Evolutionary conservation across 2,113 vertebrate genomes (phyloP).

Genomic region (Neofelis nebulosa): DNA sequence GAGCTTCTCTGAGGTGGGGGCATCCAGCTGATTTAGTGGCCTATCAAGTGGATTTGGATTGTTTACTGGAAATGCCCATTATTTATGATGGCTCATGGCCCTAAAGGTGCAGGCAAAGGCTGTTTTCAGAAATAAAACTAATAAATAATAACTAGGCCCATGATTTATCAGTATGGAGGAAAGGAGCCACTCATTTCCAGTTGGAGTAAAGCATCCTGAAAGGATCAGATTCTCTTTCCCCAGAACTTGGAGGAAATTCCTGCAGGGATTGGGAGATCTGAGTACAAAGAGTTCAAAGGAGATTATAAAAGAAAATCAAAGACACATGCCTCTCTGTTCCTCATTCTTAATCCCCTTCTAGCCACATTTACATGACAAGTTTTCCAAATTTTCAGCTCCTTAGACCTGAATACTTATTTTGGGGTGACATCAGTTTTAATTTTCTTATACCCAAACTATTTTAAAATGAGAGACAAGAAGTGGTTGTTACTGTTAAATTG

Average conservation of each 20-base stretch:
- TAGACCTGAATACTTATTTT: slow-evolving; percentile 37
- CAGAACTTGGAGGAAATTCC: slow-evolving; percentile 50
- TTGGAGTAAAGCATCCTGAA: slow-evolving; percentile 24
- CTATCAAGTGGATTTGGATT: slow-evolving; percentile 50
- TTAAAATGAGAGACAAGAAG: slow-evolving; percentile 16
- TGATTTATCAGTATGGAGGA: slow-evolving; percentile 59
- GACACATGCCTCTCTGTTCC: neutral
- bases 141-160: slow-evolving; percentile 58
- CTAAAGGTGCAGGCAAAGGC: slow-evolving; percentile 40
- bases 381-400: slow-evolving; percentile 28
- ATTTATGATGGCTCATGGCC: slow-evolving; percentile 66
- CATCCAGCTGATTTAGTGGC: slow-evolving; percentile 59
- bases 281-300: slow-evolving; percentile 39
- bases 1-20: neutral
- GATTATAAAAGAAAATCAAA: slow-evolving; percentile 62
- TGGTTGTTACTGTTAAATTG: neutral
- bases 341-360: neutral
- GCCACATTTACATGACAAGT: neutral
- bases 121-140: slow-evolving; percentile 68
- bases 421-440: slow-evolving; percentile 42
- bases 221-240: slow-evolving; percentile 19
- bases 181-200: slow-evolving; percentile 16
- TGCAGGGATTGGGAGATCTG: neutral
- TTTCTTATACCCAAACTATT: slow-evolving; percentile 33
- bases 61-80: slow-evolving; percentile 73